Conservation (phyloP, 2,113 vertebrate species). For the Pseudolaguvia tuberculata region DNA sequence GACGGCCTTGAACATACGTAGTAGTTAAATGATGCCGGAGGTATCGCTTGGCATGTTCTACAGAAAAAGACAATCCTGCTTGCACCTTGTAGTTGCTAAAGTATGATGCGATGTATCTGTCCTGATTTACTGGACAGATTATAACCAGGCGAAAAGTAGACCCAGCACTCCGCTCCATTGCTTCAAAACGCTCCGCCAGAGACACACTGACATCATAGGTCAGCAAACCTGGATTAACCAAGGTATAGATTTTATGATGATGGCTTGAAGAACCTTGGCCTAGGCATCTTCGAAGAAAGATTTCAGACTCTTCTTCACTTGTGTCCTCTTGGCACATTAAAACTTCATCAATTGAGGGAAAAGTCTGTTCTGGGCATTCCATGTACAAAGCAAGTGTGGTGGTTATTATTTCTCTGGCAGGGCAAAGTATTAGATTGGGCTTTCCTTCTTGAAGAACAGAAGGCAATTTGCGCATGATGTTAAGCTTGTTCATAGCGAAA, state of each 20-base stretch:
- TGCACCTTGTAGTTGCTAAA: conserved; percentile 67
- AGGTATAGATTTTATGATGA: conserved; percentile 65
- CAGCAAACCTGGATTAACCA: conserved; percentile 67
- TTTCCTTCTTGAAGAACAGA: conserved; percentile 55
- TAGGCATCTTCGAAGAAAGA: conserved; percentile 70
- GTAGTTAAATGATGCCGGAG: conserved; percentile 61
- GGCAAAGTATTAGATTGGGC: conserved; percentile 67
- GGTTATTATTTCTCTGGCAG: conserved; percentile 58
- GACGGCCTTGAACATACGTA: neutral
- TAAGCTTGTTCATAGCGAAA: conserved; percentile 48
- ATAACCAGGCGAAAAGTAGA: conserved; percentile 62
- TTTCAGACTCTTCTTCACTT: conserved; percentile 68
- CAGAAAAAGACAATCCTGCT: conserved; percentile 47
- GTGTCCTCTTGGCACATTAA: conserved; percentile 68
- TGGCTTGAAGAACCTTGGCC: conserved; percentile 32
- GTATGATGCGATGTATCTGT: conserved; percentile 68
- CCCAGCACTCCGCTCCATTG: conserved; percentile 52
- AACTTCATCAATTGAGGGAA: conserved; percentile 69
- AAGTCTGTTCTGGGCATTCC: conserved; percentile 55
- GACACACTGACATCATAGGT: conserved; percentile 67
- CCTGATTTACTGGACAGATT: conserved; percentile 63
- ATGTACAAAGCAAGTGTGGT: conserved; percentile 60
- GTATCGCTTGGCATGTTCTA: conserved; percentile 52
- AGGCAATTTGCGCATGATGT: conserved; percentile 56
- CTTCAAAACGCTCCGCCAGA: conserved; percentile 60